Evolutionary conservation across 2,113 vertebrate species (phyloP), one percentile per base, ranked within the genome.

Genomic region (Corvus hawaiiensis): DNA sequence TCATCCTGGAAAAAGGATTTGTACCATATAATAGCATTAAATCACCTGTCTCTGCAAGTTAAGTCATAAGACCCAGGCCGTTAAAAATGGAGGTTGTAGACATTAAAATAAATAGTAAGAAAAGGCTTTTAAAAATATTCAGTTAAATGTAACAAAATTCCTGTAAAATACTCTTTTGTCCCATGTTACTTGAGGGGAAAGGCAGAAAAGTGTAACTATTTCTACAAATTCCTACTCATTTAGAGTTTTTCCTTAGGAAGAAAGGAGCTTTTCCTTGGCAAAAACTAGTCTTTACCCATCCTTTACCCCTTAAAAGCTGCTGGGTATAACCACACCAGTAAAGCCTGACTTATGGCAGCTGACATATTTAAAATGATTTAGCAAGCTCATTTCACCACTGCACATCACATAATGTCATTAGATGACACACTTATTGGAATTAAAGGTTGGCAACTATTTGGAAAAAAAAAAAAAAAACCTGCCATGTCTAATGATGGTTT

Each of bases 1-100:
- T 54, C 61, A 48, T 78, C 73, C 80, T 89, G 76, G 56, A 92
- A 92, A 88, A 92, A 16, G 30, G 39, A 92, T 92, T 93, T 94
- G 37, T 23, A 54, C 55, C 28, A 46, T n/a, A n/a, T 56, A 87
- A 58, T 14, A 67, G 66, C 46, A 87, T 81, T 90, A 92, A 92
- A 88, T 89, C 79, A 86, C 83, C 59, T 89, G 64, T 81, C 24
- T 52, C 68, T 93, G 75, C 23, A 90, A 73, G 75, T 90, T 56
- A 90, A 85, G 51, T 86, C 46, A 33, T 35, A 81, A 88, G 81
- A 24, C 2, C 19, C 61, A 61, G 12, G 18, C 23, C 6, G 5
- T 63, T 55, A 55, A 19, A 32, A 86, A 84, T 30, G 5, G 61
- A 88, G 21, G 18, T 6, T 43, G 20, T 33, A 92, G 67, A 55